Base-by-base conservation (phyloP, 2,888 invertebrate genomes). In the Spisula solida region DNA sequence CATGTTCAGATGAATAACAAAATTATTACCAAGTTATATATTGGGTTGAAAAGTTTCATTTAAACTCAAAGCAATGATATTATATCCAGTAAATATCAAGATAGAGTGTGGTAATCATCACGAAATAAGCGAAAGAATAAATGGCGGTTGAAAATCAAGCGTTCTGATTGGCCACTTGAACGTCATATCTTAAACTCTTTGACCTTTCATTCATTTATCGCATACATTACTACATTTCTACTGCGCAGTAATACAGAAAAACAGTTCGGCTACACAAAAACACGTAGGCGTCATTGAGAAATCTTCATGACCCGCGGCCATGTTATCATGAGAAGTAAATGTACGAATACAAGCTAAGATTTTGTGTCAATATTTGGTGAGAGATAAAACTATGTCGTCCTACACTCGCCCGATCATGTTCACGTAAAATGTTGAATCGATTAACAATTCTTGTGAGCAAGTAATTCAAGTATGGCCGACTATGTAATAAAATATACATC, bases 241-340 rank as follows among this genome's bases (percentile, higher is more conserved):
- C 85, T 85, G 85, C 85, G 85, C 79, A 85, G 56, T 78, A 56
- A 85, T 75, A 34, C 79, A 41, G 41, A 79, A 79, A n/a, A 85
- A 79, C 29, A 70, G 79, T 85, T 51, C 85, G 78, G 56, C 31
- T 85, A 55, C 8, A n/a, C 34, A 78, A 79, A 80, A 81, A 84
- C 78, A 86, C 89, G 91, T 91, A 88, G 89, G 91, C 91, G 91
- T 91, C 91, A 88, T 91, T 91, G 85, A 85, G 75, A 85, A 85
- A 78, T 78, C 18, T 75, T 75, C 75, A 18, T 75, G 75, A 75
- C 75, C 75, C 31, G 20, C 16, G 34, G 34, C 31, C 31, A 18
- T 75, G 75, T 75, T 75, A 75, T 75, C 75, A 34, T 8, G 29
- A 34, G 41, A 75, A 34, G 75, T 31, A 31, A 66, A 66, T 66